A percentile compares a stretch with the other conserved stretches of the same genome.
These are phyloP conservation scores for Sebastes minor DNA, from an alignment of 2,797 vertebrate genomes.

Conservation along the genomic window DNA sequence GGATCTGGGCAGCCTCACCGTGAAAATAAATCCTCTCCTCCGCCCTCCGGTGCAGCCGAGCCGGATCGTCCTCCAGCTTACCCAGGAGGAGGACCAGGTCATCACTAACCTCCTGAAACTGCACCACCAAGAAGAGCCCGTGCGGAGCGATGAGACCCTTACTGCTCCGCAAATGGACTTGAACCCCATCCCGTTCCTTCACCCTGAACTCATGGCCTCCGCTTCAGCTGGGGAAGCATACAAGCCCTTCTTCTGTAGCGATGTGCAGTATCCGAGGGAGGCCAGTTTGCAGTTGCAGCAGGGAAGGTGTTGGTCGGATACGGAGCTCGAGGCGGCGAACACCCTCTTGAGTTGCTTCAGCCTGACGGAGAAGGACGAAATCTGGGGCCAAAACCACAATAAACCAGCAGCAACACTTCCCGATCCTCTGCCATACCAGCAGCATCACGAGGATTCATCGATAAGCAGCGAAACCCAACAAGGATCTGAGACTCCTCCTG, in stretches of 20 bases:
- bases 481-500: neutral
- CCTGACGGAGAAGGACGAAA: neutral
- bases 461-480: neutral
- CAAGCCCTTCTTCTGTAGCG: neutral
- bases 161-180: neutral
- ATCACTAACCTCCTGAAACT: slow-evolving; percentile 73
- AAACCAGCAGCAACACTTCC: neutral
- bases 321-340: slow-evolving; percentile 52
- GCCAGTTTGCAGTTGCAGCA: neutral
- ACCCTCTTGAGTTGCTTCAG: slow-evolving; percentile 42
- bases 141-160: neutral
- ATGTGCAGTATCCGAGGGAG: neutral
- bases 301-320: slow-evolving; percentile 29
- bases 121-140: slow-evolving; percentile 36
- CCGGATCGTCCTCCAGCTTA: slow-evolving; percentile 63
- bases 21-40: neutral
- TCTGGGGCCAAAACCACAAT: neutral
- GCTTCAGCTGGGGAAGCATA: neutral
- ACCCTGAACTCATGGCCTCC: neutral
- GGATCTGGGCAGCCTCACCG: slow-evolving; percentile 47
- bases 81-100: slow-evolving; percentile 73
- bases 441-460: neutral
- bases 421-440: neutral
- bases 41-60: fast-evolving
- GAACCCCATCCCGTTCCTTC: neutral